phyloP scores from a whole-genome alignment of 2,888 invertebrate species.

The Pollenia labialis region DNA sequence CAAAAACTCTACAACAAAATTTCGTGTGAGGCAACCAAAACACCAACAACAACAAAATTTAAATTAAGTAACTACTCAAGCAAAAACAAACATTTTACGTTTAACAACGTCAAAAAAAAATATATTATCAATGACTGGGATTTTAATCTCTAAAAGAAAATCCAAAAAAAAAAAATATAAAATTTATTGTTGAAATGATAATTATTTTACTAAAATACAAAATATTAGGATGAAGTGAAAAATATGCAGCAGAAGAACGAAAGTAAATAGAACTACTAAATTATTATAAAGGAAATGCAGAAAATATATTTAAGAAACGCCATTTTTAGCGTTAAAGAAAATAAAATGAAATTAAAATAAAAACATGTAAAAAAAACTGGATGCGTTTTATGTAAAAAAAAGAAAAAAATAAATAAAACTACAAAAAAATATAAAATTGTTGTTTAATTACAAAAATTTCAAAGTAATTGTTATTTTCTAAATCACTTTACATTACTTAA shows the following conservation, averaged over 20 bases:
- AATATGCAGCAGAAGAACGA: conserved; percentile 67
- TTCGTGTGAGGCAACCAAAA: conserved; percentile 72
- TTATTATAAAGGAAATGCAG: conserved; percentile 66
- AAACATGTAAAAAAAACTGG: conserved; percentile 74
- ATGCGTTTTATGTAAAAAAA: conserved; percentile 82
- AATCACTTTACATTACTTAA: too few relatives aligned
- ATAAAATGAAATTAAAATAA: conserved; percentile 60
- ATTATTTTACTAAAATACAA: conserved; percentile 72
- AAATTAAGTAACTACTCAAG: conserved; percentile 70
- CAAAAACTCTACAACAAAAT: conserved; percentile 44
- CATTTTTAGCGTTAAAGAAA: conserved; percentile 73
- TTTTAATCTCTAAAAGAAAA: conserved; percentile 69
- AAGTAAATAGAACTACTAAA: conserved; percentile 68
- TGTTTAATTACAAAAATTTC: not conserved
- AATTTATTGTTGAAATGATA: conserved; percentile 74
- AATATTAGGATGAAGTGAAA: conserved; percentile 70
- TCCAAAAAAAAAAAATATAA: conserved; percentile 62
- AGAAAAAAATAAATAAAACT: conserved; percentile 75
- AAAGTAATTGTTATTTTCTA: too few relatives aligned
- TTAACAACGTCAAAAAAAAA: conserved; percentile 60
- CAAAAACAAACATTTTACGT: conserved; percentile 52
- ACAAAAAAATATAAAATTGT: not conserved
- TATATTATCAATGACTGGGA: conserved; percentile 67
- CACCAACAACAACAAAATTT: conserved; percentile 67
- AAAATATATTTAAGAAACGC: conserved; percentile 72